Conservation (phyloP, 2,113 vertebrate species). For the Toxotes jaculatrix region DNA sequence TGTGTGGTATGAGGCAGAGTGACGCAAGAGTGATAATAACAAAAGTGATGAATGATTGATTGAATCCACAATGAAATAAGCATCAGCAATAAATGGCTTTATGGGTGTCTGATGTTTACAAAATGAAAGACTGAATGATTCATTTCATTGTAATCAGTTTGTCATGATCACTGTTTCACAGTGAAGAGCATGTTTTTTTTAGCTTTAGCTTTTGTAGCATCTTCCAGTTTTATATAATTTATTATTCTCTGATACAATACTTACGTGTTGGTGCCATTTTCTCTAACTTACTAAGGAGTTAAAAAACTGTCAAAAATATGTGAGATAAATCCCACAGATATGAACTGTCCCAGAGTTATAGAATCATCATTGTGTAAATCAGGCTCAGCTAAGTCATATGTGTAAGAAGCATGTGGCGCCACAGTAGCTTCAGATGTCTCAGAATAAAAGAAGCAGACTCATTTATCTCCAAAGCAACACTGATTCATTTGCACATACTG, state of each 20-base stretch:
- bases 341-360: neutral
- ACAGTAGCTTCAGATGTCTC: constrained; percentile 1
- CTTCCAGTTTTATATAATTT: neutral
- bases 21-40: neutral
- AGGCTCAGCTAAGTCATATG: neutral
- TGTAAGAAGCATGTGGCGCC: neutral
- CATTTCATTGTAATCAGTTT: constrained; percentile 3
- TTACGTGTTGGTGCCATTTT: neutral
- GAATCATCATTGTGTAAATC: constrained; percentile 20
- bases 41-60: constrained; percentile 4
- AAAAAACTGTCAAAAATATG: constrained; percentile 6
- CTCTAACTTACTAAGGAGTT: neutral
- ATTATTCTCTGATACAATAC: neutral
- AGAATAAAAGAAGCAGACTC: constrained; percentile 1
- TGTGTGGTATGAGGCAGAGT: neutral
- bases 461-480: constrained; percentile 7
- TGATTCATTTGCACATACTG: constrained; percentile 11
- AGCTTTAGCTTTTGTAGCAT: neutral
- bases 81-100: neutral
- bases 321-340: neutral
- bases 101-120: neutral
- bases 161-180: neutral
- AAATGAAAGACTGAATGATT: neutral
- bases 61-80: neutral
- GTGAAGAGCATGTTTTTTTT: neutral